Base-by-base conservation (phyloP, 2,797 vertebrate genomes). In the Takifugu ocellatus region DNA sequence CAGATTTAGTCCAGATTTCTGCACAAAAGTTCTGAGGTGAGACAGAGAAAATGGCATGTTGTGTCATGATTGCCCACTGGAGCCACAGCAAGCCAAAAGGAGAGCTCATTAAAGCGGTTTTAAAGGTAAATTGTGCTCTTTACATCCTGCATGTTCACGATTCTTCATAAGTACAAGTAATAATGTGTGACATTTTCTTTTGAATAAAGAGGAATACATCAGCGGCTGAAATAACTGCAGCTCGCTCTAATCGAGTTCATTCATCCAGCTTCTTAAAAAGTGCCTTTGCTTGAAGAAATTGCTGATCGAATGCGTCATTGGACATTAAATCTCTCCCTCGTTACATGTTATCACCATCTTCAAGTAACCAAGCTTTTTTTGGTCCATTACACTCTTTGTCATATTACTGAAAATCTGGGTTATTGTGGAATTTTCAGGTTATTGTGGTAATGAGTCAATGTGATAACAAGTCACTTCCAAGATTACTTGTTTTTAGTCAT, bases 41-140 rank as follows among this genome's bases (percentile, higher is more conserved):
- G 9, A 61, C 45, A 10, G 60, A 39, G 60, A 39, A 70, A 64
- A 31, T 25, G 21, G 25, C 24, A 21, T 44, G 29, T 42, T 63
- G 66, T 51, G 57, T 48, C 48, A 47, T 6, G 21, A 15, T 21
- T 57, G 49, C 57, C 63, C 64, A 42, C 55, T 43, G 39, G 55
- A 52, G 60, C 91, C 90, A 81, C 84, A 91, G 93, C 91, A 93
- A 94, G 93, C 91, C 91, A 93, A 93, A 21, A 39, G 91, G 90
- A 61, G 59, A 70, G 67, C 82, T 86, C 82, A 82, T 84, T 84
- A 79, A 79, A 84, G 75, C 17, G 74, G 74, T 77, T 79, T 60
- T 72, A 67, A 75, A 69, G 62, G 70, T 70, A 79, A 75, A 84
- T 63, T 78, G 78, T 59, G 54, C 52, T 76, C 74, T 66, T 72